Evolutionary conservation across 2,888 invertebrate species (phyloP), one percentile per base, ranked within the genome.

Genomic region (Chloroclysta siterata): DNA sequence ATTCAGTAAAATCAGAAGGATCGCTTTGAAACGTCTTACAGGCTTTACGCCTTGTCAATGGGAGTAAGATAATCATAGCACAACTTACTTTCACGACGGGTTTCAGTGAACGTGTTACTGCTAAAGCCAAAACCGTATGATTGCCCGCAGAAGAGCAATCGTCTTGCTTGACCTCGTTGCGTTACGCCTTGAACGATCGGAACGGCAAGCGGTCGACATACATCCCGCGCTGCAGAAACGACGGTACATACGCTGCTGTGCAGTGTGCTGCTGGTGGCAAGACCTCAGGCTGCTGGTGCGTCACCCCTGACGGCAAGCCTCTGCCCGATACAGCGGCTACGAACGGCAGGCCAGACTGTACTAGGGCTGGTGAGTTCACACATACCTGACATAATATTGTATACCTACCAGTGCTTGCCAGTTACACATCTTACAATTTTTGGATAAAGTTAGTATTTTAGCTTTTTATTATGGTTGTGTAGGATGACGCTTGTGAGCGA

Each of bases 201-300:
- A 83, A 82, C n/a, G 87, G 86, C 6, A 77, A 82, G 15, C 83
- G 94, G 67, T 93, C 94, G 10, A 87, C 91, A 61, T 96, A 96
- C 80, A 94, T 96, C 66, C 97, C 98, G 3, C 94, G 94, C 52
- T 98, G 98, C 84, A 95, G 96, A 58, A 93, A 94, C 3, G 98
- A 98, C 82, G 98, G 98, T 14, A 95, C 95, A 2, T 98, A 96
- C 85, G 96, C 97, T 0, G 95, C 97, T 10, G 95, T 97, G 63
- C 98, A 98, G 89, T 98, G 98, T 82, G 95, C 95, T 58, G 95
- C 96, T 7, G 95, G 96, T 5, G 95, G 95, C 60, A 95, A 94
- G 6, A 94, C 95, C 61, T 95, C 97, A 1, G 95, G 95, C 80
- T 98, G 98, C 90, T 98, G 98, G 98, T 99, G 98, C 84, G 98